Conservation (phyloP, 37 sponge, comb jelly and placozoan species). For the Agelas oroides region DNA sequence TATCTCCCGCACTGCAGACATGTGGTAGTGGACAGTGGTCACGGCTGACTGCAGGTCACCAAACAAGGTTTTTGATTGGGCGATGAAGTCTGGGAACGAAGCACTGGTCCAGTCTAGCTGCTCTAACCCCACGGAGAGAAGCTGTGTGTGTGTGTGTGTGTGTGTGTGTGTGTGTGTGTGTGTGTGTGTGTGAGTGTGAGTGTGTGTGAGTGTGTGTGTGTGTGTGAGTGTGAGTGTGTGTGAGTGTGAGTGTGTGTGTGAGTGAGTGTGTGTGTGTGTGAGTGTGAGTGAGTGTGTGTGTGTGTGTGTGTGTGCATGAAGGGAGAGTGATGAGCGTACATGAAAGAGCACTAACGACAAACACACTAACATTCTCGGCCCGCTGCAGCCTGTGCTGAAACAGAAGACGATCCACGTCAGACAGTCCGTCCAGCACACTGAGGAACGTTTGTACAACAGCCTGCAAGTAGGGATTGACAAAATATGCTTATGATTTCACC, state of each 20-base stretch:
- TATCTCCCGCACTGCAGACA: neutral
- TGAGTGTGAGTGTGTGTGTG: neutral
- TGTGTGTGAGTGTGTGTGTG: neutral
- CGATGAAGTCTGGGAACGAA: slow-evolving; percentile 55
- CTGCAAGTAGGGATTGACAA: too few species aligned
- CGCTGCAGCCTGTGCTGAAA: slow-evolving; percentile 70
- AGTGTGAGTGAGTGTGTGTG: too few species aligned
- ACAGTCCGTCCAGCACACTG: slow-evolving; percentile 35
- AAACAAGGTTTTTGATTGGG: slow-evolving; percentile 21
- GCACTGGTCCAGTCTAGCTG: slow-evolving; percentile 48
- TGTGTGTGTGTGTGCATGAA: too few species aligned
- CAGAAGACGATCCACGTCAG: slow-evolving; percentile 43
- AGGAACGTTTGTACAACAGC: slow-evolving; percentile 60
- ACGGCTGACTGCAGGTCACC: slow-evolving; percentile 45
- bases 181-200: neutral
- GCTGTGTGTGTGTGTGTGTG: slow-evolving; percentile 1
- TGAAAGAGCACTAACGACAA: too few species aligned
- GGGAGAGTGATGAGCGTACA: too few species aligned
- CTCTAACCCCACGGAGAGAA: slow-evolving; percentile 30
- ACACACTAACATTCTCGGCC: slow-evolving; percentile 49
- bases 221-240: neutral
- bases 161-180: neutral
- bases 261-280: too few species aligned
- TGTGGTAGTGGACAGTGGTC: slow-evolving; percentile 18
- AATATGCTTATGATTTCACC: slow-evolving; percentile 4